Evolutionary conservation across 2,888 invertebrate genomes (phyloP).

Genomic region (Scaptomyza caliginosa): DNA sequence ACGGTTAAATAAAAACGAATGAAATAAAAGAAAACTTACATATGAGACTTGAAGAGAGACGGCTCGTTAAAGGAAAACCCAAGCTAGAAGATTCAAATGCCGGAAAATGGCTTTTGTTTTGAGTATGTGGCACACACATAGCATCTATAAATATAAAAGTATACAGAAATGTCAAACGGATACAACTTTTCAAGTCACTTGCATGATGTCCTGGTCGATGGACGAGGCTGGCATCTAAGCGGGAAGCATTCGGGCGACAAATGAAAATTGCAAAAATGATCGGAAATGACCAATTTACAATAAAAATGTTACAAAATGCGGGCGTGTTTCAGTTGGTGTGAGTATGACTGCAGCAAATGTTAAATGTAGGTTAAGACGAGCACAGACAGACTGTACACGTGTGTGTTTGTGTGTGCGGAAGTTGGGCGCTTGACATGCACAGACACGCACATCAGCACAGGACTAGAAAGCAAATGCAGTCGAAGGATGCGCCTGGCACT

Average conservation of each 20-base stretch:
- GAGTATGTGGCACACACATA: conserved; percentile 15
- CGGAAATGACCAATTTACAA: conserved; percentile 81
- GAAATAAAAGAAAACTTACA: conserved; percentile 18
- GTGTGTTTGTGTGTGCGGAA: conserved; percentile 40
- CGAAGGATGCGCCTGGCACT: conserved; percentile 36
- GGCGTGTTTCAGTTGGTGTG: conserved; percentile 11
- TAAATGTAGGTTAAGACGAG: conserved; percentile 44
- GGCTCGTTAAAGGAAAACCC: conserved; percentile 53
- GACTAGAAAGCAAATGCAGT: conserved; percentile 16
- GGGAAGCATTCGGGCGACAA: conserved; percentile 63
- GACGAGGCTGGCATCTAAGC: conserved; percentile 2
- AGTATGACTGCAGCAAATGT: conserved; percentile 23
- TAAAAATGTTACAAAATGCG: conserved; percentile 64
- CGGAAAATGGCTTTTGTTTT: conserved; percentile 73
- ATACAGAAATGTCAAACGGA: conserved; percentile 64
- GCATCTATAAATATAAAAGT: conserved; percentile 27
- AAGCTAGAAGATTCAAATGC: conserved; percentile 53
- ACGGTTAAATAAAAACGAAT: conserved; percentile 12
- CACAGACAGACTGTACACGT: conserved; percentile 1
- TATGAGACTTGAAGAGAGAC: conserved; percentile 22
- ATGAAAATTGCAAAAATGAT: conserved; percentile 71
- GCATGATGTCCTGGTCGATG: conserved; percentile 51
- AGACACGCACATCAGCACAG: conserved; percentile 41
- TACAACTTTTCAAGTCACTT: conserved; percentile 62
- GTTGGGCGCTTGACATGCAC: conserved; percentile 58